These are phyloP conservation scores for Venustaconcha ellipsiformis DNA, from an alignment of 1,140 invertebrate species.

Conservation along the genomic window DNA sequence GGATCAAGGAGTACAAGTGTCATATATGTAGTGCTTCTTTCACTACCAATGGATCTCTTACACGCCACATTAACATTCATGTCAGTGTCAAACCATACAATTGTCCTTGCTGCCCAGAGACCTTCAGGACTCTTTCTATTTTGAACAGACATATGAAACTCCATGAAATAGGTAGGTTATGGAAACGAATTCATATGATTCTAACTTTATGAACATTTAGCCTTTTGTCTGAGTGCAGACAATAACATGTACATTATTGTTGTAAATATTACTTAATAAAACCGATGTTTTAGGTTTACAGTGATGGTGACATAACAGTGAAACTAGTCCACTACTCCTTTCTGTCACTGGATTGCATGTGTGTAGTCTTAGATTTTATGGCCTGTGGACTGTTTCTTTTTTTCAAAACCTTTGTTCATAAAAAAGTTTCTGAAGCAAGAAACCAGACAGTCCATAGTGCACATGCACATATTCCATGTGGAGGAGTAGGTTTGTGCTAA, in stretches of 20 bases:
- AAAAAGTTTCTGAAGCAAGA: too few relatives aligned
- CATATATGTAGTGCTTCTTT: constrained; percentile 63
- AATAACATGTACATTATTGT: not conserved
- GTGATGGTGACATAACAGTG: too few relatives aligned
- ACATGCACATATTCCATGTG: too few relatives aligned
- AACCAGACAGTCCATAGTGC: too few relatives aligned
- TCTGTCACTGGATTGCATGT: not conserved
- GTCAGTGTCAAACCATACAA: constrained; percentile 52
- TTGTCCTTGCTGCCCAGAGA: constrained; percentile 70
- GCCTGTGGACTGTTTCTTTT: too few relatives aligned
- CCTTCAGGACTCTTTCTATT: constrained; percentile 69
- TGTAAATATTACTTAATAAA: too few relatives aligned
- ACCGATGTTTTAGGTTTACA: too few relatives aligned
- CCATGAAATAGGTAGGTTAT: constrained; percentile 28
- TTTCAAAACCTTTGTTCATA: too few relatives aligned
- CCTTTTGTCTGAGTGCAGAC: not conserved
- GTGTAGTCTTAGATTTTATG: too few relatives aligned
- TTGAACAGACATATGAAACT: constrained; percentile 70
- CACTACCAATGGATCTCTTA: constrained; percentile 66
- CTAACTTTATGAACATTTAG: not conserved
- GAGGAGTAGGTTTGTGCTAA: too few relatives aligned
- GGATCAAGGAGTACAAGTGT: constrained; percentile 63
- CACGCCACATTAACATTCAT: constrained; percentile 66
- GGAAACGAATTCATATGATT: not conserved
- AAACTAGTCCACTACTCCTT: not conserved